A percentile compares a stretch with the other conserved stretches of the same genome.
phyloP scores from a whole-genome alignment of 2,797 vertebrate genomes.

The Sebastes vulpes region DNA sequence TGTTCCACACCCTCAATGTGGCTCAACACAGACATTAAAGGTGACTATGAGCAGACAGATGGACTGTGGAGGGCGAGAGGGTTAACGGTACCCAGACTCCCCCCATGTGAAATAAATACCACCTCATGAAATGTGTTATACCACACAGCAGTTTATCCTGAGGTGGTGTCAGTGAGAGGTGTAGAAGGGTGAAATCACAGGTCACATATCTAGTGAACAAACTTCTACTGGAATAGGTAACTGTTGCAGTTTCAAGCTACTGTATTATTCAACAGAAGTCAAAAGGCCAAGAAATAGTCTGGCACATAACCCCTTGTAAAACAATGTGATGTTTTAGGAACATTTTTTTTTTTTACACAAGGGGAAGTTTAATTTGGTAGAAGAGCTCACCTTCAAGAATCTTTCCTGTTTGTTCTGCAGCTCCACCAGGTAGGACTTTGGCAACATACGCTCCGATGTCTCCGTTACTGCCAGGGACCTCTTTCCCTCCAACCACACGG shows the following conservation, averaged over 20 bases:
- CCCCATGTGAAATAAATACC: conserved; percentile 61
- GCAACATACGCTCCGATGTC: conserved; percentile 98
- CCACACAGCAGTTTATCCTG: conserved; percentile 31
- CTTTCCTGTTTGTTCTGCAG: conserved; percentile 95
- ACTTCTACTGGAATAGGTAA: not conserved
- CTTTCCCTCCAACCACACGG: conserved; percentile 96
- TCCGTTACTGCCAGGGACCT: conserved; percentile 92
- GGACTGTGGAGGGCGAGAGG: conserved; percentile 27
- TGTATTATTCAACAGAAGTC: not conserved
- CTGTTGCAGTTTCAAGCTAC: not conserved
- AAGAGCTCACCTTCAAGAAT: conserved; percentile 93
- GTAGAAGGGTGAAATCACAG: conserved; percentile 25
- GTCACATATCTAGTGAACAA: conserved; percentile 5
- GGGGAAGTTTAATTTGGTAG: not conserved
- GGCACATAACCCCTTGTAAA: not conserved
- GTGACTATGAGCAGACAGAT: conserved; percentile 13
- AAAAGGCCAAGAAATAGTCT: not conserved
- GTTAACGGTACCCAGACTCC: conserved; percentile 38
- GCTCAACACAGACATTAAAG: conserved; percentile 34
- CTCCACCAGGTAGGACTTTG: conserved; percentile 96
- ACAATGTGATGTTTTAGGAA: not conserved
- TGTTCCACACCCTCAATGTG: conserved; percentile 18
- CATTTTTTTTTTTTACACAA: no score
- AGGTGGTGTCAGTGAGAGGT: conserved; percentile 34
- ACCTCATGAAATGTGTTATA: conserved; percentile 47